These are phyloP conservation scores for Gallinago solitaria DNA, from an alignment of 2,797 vertebrate genomes.

Conservation along the genomic window DNA sequence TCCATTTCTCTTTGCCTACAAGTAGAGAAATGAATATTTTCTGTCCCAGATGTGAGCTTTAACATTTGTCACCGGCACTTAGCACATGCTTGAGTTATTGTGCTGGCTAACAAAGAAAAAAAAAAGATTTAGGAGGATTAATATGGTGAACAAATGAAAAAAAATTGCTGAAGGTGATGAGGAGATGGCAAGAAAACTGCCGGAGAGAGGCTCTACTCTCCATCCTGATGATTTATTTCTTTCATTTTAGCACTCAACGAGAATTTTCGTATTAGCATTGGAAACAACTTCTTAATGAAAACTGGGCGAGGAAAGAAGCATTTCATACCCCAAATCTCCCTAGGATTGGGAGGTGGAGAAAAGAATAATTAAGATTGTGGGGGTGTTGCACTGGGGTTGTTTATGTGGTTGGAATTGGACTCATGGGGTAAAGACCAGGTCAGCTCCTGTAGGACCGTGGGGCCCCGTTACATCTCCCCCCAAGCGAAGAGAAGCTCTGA, in stretches of 20 bases:
- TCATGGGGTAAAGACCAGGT: background rate
- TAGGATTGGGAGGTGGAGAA: background rate
- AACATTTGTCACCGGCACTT: background rate
- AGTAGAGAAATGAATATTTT: background rate
- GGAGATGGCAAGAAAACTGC: background rate
- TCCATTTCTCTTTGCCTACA: background rate
- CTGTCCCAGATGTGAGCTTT: background rate
- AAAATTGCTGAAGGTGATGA: background rate
- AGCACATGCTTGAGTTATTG: background rate
- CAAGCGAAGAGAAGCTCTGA: background rate
- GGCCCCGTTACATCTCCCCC: rapidly evolving
- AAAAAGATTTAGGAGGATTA: background rate
- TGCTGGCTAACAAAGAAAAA: background rate
- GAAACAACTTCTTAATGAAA: background rate
- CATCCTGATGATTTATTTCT: background rate
- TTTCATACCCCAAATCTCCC: background rate
- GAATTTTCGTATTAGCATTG: background rate
- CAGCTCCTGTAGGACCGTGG: rapidly evolving
- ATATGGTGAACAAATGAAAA: background rate
- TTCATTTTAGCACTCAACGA: background rate
- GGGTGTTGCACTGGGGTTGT: background rate
- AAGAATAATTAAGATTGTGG: background rate
- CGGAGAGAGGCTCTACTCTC: background rate
- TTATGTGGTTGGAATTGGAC: background rate
- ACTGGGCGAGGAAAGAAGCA: background rate